Conservation (phyloP, 2,888 invertebrate genomes). For the Platycheirus albimanus region DNA sequence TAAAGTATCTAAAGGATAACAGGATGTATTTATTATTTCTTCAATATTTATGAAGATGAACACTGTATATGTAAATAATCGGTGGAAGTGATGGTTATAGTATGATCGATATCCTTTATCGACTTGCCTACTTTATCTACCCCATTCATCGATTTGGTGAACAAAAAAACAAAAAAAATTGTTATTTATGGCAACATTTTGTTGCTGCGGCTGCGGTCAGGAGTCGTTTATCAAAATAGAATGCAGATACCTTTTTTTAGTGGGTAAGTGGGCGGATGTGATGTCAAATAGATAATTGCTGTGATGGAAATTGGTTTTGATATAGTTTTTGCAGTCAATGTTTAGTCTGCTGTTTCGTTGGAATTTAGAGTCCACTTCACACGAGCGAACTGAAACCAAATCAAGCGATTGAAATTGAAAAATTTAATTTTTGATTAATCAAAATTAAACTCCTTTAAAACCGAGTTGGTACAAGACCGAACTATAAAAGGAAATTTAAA, state of each 20-base stretch:
- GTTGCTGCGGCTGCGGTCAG: not conserved
- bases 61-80: constrained; percentile 31
- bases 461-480: no score
- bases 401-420: no score
- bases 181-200: constrained; percentile 17
- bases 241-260: not conserved
- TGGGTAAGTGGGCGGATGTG: not conserved
- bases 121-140: no score
- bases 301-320: not conserved
- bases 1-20: not conserved
- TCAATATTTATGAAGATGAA: constrained; percentile 49
- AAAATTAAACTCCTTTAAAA: no score
- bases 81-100: constrained; percentile 5
- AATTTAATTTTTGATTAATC: no score
- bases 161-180: not conserved
- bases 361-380: no score
- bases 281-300: not conserved
- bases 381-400: no score
- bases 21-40: constrained; percentile 41
- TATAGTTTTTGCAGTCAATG: no score
- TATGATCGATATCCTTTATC: constrained; percentile 65
- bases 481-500: no score
- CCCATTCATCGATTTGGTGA: constrained; percentile 9
- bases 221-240: not conserved
- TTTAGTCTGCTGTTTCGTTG: no score